These are phyloP conservation scores for Harlomillsia oculata DNA, from an alignment of 1,140 invertebrate genomes.

Conservation along the genomic window DNA sequence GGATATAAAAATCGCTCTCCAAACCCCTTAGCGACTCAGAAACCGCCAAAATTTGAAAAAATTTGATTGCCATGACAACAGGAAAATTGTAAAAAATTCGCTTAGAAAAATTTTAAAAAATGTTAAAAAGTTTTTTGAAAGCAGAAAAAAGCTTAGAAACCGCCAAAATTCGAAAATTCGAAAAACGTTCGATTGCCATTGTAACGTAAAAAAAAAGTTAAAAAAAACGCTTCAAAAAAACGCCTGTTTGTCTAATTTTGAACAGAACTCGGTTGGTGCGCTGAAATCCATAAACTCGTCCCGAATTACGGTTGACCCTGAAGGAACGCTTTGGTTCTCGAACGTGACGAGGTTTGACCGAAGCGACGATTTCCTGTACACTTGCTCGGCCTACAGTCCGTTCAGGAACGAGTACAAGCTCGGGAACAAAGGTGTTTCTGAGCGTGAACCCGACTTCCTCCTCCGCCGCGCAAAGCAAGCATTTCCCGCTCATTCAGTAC, in stretches of 20 bases:
- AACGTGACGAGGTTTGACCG: constrained; percentile 78
- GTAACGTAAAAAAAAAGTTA: too few species aligned
- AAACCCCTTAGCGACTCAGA: too few species aligned
- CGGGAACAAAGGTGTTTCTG: constrained; percentile 68
- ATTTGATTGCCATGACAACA: too few species aligned
- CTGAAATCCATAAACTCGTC: constrained; percentile 85
- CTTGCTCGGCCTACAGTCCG: constrained; percentile 75
- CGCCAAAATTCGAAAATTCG: too few species aligned
- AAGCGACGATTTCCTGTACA: constrained; percentile 71
- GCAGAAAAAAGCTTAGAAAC: too few species aligned
- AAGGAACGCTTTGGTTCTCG: constrained; percentile 87
- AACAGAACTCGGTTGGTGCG: constrained; percentile 54
- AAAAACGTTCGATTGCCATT: too few species aligned
- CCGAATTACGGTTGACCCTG: constrained; percentile 84
- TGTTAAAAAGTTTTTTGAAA: too few species aligned
- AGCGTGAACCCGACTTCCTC: constrained; percentile 66
- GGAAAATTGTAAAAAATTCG: too few species aligned
- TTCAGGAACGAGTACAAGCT: constrained; percentile 81
- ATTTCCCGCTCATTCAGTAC: constrained; percentile 67
- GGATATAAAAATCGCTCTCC: too few species aligned
- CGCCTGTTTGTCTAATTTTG: not conserved
- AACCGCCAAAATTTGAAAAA: too few species aligned
- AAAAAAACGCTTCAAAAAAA: too few species aligned
- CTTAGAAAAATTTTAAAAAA: too few species aligned
- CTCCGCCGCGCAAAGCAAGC: constrained; percentile 63